Conservation (phyloP, 2,113 vertebrate genomes). For the Phyllostomus hastatus region DNA sequence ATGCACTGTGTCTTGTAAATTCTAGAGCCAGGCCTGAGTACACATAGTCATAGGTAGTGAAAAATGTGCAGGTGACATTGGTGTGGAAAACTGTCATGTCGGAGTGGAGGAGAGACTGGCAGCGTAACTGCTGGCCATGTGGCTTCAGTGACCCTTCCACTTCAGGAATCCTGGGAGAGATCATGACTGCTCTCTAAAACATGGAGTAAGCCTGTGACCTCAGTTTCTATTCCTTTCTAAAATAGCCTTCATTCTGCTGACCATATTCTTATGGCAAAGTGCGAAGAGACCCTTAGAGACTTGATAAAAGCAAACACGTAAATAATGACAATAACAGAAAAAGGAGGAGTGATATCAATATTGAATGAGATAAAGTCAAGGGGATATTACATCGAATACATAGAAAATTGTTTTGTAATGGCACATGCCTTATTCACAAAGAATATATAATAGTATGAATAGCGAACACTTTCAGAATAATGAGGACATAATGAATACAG, state of each 20-base stretch:
- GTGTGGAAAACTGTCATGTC: not conserved
- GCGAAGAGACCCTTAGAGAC: not conserved
- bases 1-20: not conserved
- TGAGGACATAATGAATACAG: not conserved
- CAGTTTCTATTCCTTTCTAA: not conserved
- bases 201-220: not conserved
- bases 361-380: not conserved
- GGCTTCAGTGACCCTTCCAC: not conserved
- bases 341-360: not conserved
- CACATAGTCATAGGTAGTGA: not conserved
- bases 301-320: not conserved
- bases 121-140: not conserved
- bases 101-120: not conserved
- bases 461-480: not conserved
- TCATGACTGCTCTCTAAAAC: not conserved
- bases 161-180: not conserved
- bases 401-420: not conserved
- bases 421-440: not conserved
- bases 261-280: not conserved
- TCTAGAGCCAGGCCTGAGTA: not conserved
- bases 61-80: accelerated
- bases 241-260: not conserved
- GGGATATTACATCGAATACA: not conserved
- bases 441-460: not conserved
- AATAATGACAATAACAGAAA: not conserved